phyloP scores from a whole-genome alignment of 2,113 vertebrate species.

The Procavia capensis region DNA sequence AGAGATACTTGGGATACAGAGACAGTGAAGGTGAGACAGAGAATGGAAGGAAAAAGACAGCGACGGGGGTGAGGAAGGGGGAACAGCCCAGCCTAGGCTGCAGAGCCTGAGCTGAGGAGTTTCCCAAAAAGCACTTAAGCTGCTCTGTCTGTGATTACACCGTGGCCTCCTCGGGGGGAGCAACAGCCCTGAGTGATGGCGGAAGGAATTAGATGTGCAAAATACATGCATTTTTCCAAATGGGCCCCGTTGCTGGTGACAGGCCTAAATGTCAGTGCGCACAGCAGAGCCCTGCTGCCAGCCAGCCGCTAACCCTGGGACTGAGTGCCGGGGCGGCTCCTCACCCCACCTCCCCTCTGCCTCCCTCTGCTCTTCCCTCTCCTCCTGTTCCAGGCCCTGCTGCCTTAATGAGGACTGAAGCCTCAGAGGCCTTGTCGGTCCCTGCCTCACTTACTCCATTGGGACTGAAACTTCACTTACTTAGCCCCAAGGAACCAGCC shows the following conservation, averaged over 20 bases:
- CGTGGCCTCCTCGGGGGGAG: background rate
- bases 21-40: background rate
- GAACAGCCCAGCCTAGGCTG: background rate
- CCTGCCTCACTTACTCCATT: fast-evolving
- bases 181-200: background rate
- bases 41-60: background rate
- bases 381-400: background rate
- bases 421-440: background rate
- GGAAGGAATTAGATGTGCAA: background rate
- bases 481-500: background rate
- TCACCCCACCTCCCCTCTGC: background rate
- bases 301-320: background rate
- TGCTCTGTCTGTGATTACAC: background rate
- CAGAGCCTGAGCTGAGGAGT: background rate
- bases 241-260: background rate
- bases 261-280: conserved; percentile 29
- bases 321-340: background rate
- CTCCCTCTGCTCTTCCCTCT: background rate
- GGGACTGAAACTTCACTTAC: background rate
- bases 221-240: background rate
- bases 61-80: no score
- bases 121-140: conserved; percentile 36
- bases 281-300: background rate
- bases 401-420: background rate
- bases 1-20: no score